These are phyloP conservation scores for Acanthornis magna DNA, from an alignment of 2,797 vertebrate genomes.

Conservation along the genomic window DNA sequence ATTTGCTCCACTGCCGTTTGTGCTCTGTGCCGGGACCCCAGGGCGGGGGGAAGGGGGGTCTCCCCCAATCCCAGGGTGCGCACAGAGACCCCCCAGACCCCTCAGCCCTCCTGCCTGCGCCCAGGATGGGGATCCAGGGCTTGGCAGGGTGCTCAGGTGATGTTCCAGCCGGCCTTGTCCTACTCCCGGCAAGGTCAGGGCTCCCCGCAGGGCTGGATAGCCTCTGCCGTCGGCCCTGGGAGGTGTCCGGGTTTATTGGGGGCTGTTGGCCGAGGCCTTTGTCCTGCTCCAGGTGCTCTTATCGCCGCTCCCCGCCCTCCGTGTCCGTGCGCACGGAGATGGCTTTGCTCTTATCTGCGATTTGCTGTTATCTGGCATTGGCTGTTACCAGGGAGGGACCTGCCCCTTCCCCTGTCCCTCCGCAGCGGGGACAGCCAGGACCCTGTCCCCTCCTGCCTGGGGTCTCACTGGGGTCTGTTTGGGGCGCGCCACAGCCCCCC, in stretches of 20 bases:
- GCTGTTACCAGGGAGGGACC: neutral
- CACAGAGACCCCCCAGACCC: neutral
- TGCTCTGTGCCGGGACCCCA: neutral
- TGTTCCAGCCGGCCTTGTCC: neutral
- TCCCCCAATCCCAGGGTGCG: neutral
- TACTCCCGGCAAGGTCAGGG: neutral
- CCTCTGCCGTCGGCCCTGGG: neutral
- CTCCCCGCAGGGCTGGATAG: fast-evolving
- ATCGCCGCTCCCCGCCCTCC: neutral
- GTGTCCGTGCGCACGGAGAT: neutral
- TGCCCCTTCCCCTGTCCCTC: neutral
- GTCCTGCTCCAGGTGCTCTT: neutral
- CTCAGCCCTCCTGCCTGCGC: neutral
- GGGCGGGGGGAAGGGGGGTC: no score
- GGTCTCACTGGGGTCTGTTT: neutral
- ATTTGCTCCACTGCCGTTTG: neutral
- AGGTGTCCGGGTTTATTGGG: neutral
- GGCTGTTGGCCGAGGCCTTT: neutral
- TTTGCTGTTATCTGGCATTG: neutral
- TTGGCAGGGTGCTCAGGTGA: neutral
- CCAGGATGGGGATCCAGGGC: fast-evolving
- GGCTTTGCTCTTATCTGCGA: neutral
- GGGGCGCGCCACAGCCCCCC: neutral
- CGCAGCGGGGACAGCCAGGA: neutral
- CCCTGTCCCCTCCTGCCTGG: neutral